Conservation (phyloP, 2,888 invertebrate genomes). For the Apodemia mormo region DNA sequence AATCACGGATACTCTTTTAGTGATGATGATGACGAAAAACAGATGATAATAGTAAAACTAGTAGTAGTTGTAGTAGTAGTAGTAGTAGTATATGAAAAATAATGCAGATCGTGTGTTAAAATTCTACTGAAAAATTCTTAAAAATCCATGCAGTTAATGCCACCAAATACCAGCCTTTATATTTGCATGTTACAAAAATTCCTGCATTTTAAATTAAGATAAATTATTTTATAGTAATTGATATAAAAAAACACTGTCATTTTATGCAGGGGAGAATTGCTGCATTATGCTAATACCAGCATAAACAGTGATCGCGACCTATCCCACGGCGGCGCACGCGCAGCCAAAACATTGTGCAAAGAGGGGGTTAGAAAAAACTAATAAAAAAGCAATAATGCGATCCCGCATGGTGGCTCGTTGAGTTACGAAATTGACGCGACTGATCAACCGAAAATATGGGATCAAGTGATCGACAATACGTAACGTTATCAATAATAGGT, state of each 20-base stretch:
- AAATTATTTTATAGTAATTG: slow-evolving; percentile 18
- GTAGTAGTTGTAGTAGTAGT: too few species aligned
- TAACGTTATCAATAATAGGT: slow-evolving; percentile 26
- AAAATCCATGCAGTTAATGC: background rate
- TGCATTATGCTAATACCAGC: slow-evolving; percentile 80
- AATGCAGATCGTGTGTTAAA: background rate
- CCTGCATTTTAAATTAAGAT: background rate
- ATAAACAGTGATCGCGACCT: slow-evolving; percentile 70
- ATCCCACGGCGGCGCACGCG: slow-evolving; percentile 71
- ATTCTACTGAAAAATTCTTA: background rate
- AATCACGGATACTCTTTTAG: too few species aligned
- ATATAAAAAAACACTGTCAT: slow-evolving; percentile 46
- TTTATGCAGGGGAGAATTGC: slow-evolving; percentile 25
- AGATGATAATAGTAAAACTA: background rate
- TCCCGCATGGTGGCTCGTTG: slow-evolving; percentile 80
- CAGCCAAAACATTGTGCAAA: slow-evolving; percentile 68
- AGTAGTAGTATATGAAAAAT: background rate
- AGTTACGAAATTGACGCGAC: slow-evolving; percentile 71
- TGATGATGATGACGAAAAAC: too few species aligned
- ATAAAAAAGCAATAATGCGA: slow-evolving; percentile 81
- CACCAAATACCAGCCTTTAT: background rate
- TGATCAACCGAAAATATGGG: slow-evolving; percentile 61
- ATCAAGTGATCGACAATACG: slow-evolving; percentile 38
- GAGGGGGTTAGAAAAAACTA: slow-evolving; percentile 72
- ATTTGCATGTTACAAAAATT: background rate